Evolutionary conservation across 2,113 vertebrate species (phyloP).

Genomic region (Siniperca chuatsi): DNA sequence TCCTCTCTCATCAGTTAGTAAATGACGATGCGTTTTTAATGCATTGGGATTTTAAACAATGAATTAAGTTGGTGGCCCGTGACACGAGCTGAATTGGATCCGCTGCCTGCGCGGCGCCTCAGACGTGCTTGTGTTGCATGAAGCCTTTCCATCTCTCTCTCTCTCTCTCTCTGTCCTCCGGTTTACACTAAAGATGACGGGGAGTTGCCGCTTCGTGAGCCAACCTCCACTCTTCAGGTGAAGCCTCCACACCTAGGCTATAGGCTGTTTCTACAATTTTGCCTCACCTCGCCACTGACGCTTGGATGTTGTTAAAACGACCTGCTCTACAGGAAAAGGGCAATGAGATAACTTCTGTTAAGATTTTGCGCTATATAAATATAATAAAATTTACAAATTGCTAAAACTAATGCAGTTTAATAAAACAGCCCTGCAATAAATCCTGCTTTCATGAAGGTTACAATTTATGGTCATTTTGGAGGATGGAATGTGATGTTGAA

Average conservation of each 20-base stretch:
- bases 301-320: slow-evolving; percentile 78
- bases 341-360: too few relatives aligned
- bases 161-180: background rate
- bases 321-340: too few relatives aligned
- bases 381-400: too few relatives aligned
- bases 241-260: slow-evolving; percentile 39
- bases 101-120: slow-evolving; percentile 11
- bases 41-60: slow-evolving; percentile 13
- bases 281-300: slow-evolving; percentile 70
- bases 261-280: background rate
- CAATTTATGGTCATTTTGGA: too few relatives aligned
- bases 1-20: slow-evolving; percentile 8
- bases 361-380: too few relatives aligned
- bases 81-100: slow-evolving; percentile 3
- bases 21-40: background rate
- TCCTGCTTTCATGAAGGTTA: too few relatives aligned
- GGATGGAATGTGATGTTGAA: too few relatives aligned
- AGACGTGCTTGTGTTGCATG: slow-evolving; percentile 21
- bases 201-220: slow-evolving; percentile 37
- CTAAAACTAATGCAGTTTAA: too few relatives aligned
- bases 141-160: background rate
- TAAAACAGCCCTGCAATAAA: too few relatives aligned
- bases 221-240: slow-evolving; percentile 46
- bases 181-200: slow-evolving; percentile 55
- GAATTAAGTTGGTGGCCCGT: slow-evolving; percentile 16